phyloP scores from a whole-genome alignment of 2,113 vertebrate species.

The Proteles cristata region DNA sequence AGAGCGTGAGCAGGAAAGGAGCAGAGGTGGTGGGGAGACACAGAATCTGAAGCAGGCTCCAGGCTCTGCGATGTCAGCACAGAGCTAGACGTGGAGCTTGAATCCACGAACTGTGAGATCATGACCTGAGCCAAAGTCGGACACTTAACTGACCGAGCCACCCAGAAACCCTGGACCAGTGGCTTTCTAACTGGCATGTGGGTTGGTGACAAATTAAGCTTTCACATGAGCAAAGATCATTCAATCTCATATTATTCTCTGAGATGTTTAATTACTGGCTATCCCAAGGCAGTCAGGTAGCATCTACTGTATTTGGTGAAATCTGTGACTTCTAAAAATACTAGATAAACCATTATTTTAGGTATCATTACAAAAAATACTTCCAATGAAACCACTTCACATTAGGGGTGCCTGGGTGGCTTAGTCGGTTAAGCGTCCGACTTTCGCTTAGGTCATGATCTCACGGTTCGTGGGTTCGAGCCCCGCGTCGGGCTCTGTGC shows the following conservation, averaged over 20 bases:
- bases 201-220: conserved; percentile 90
- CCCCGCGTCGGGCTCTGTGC: too few species aligned
- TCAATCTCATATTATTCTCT: neutral
- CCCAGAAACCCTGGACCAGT: conserved; percentile 72
- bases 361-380: neutral
- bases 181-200: conserved; percentile 91
- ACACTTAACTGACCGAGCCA: too few species aligned
- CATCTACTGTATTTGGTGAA: neutral
- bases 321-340: neutral
- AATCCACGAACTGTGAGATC: too few species aligned
- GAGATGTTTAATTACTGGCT: neutral
- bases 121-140: too few species aligned
- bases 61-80: too few species aligned
- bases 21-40: too few species aligned
- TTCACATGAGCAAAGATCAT: conserved; percentile 88
- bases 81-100: too few species aligned
- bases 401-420: neutral
- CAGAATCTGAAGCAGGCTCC: too few species aligned
- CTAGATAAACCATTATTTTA: neutral
- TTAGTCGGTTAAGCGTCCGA: too few species aligned
- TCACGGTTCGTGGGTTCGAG: too few species aligned
- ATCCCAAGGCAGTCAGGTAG: neutral
- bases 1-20: too few species aligned
- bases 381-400: neutral
- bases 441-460: too few species aligned